Evolutionary conservation across 2,113 vertebrate genomes (phyloP).

Genomic region (Cyrtonyx montezumae): DNA sequence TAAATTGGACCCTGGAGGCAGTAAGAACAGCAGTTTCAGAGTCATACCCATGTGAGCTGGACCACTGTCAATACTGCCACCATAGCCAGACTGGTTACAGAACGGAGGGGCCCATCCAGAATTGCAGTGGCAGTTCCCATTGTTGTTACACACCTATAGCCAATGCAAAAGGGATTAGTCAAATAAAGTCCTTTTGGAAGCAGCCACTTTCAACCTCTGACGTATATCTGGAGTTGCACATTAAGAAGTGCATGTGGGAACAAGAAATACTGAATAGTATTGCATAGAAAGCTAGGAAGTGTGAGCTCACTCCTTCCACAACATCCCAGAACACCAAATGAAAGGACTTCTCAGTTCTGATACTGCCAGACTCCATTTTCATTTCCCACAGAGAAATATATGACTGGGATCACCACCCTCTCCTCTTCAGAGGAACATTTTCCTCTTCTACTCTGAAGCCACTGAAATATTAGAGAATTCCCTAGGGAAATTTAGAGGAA

Average conservation of each 20-base stretch:
- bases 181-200: not conserved
- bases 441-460: not conserved
- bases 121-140: constrained; percentile 82
- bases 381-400: not conserved
- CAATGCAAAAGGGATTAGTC: not conserved
- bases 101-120: constrained; percentile 83
- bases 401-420: not conserved
- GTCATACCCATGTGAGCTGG: constrained; percentile 82
- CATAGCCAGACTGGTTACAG: constrained; percentile 79
- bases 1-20: not conserved
- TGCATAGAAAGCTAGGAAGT: not conserved
- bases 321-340: not conserved
- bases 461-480: not conserved
- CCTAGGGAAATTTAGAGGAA: not conserved
- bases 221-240: not conserved
- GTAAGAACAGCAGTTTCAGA: not conserved
- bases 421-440: not conserved
- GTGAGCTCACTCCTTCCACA: not conserved
- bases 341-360: not conserved
- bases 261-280: not conserved
- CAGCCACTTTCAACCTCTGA: fast-evolving
- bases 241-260: not conserved
- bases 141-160: constrained; percentile 79
- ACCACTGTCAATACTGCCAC: constrained; percentile 87
- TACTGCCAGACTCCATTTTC: not conserved